Evolutionary conservation across 1,140 invertebrate genomes (phyloP).

Genomic region (Apis florea): DNA sequence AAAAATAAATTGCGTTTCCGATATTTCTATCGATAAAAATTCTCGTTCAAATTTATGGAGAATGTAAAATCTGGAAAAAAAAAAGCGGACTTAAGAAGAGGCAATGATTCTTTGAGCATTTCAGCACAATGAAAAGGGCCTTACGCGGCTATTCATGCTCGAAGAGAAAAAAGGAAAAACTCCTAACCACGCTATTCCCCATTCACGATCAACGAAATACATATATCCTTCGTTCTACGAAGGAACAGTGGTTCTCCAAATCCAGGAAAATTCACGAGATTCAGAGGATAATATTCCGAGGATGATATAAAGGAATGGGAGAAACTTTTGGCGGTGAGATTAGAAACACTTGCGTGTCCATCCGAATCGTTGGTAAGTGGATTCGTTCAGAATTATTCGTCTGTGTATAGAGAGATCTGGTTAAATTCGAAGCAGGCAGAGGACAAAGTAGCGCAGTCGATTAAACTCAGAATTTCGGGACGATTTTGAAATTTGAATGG

Average conservation of each 20-base stretch:
- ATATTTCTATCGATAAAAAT: too few species aligned
- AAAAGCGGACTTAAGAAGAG: slow-evolving; percentile 65
- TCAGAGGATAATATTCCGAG: not conserved
- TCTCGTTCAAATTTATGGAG: too few species aligned
- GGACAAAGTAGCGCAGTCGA: slow-evolving; percentile 29
- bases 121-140: slow-evolving; percentile 67
- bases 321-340: slow-evolving; percentile 39
- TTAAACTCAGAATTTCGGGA: slow-evolving; percentile 22
- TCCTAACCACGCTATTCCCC: slow-evolving; percentile 67
- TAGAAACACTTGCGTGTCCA: slow-evolving; percentile 27
- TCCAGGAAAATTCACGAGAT: not conserved
- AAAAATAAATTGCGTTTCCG: too few species aligned
- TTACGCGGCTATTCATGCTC: slow-evolving; percentile 68
- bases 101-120: slow-evolving; percentile 75
- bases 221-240: slow-evolving; percentile 67
- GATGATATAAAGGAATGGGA: slow-evolving; percentile 15
- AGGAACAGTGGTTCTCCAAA: slow-evolving; percentile 62
- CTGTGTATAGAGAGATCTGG: not conserved
- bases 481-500: not conserved
- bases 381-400: slow-evolving; percentile 34
- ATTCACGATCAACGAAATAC: slow-evolving; percentile 71
- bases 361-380: slow-evolving; percentile 33
- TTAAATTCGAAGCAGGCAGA: slow-evolving; percentile 9
- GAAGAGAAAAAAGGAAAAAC: slow-evolving; percentile 67
- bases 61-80: not conserved